These are phyloP conservation scores for Catocala nupta DNA, from an alignment of 2,888 invertebrate genomes.

Conservation along the genomic window DNA sequence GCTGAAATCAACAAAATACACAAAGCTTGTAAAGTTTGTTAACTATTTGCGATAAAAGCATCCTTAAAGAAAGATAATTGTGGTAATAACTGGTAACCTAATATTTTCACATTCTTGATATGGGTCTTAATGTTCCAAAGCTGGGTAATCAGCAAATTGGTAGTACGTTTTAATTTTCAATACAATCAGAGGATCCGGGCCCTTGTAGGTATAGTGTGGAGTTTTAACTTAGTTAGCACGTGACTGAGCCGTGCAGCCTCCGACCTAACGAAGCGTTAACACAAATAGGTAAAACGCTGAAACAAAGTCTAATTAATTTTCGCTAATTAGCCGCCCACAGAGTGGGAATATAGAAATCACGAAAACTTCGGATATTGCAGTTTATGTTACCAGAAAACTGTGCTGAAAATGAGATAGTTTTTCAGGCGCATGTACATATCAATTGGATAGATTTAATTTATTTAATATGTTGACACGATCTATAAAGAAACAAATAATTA, in stretches of 20 bases:
- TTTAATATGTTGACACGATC: too few species aligned
- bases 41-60: too few species aligned
- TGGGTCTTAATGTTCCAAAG: neutral
- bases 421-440: too few species aligned
- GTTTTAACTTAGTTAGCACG: conserved; percentile 39
- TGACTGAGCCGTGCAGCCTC: conserved; percentile 25
- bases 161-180: conserved; percentile 41
- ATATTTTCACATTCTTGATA: too few species aligned
- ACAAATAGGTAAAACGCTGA: conserved; percentile 46
- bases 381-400: conserved; percentile 25
- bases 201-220: conserved; percentile 29
- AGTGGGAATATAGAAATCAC: conserved; percentile 32
- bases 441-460: too few species aligned
- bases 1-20: too few species aligned
- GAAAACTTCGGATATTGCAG: conserved; percentile 17
- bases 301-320: conserved; percentile 49
- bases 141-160: conserved; percentile 23
- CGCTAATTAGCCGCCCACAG: conserved; percentile 41
- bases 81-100: too few species aligned
- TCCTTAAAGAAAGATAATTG: too few species aligned
- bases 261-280: conserved; percentile 46
- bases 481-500: too few species aligned
- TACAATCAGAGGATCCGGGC: conserved; percentile 34
- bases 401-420: neutral
- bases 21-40: too few species aligned